A percentile compares a stretch with the other conserved stretches of the same genome.
phyloP scores from a whole-genome alignment of 2,888 invertebrate species.

The Podabrus alpinus region DNA sequence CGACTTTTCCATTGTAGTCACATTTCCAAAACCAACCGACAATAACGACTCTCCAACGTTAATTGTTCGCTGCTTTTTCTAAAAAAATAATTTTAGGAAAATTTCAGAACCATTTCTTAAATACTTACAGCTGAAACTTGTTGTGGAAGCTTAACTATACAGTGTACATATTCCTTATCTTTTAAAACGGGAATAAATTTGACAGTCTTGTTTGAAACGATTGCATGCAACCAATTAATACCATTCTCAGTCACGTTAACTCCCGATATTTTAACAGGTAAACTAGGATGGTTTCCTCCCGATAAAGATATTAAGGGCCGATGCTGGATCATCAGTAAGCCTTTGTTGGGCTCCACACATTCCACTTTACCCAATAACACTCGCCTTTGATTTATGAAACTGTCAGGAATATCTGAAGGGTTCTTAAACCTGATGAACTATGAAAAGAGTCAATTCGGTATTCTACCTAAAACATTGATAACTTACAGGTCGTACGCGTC shows the following conservation, averaged over 20 bases:
- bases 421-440: slow-evolving; percentile 54
- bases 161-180: slow-evolving; percentile 54
- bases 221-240: slow-evolving; percentile 55
- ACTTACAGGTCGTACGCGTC: slow-evolving; percentile 61
- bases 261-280: slow-evolving; percentile 61
- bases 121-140: slow-evolving; percentile 43
- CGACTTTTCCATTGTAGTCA: slow-evolving; percentile 71
- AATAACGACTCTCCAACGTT: slow-evolving; percentile 61
- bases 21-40: slow-evolving; percentile 72
- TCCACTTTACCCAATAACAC: slow-evolving; percentile 52
- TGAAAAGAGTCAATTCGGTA: slow-evolving; percentile 25
- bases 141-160: slow-evolving; percentile 53
- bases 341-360: slow-evolving; percentile 52
- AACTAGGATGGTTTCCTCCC: slow-evolving; percentile 40
- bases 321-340: slow-evolving; percentile 54
- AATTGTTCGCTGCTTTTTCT: slow-evolving; percentile 51
- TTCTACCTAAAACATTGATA: neutral
- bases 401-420: slow-evolving; percentile 53
- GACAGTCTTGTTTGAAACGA: slow-evolving; percentile 52
- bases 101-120: neutral
- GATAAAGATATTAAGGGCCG: slow-evolving; percentile 50
- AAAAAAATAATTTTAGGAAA: slow-evolving; percentile 15
- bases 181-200: slow-evolving; percentile 54
- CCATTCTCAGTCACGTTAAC: slow-evolving; percentile 58
- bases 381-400: slow-evolving; percentile 50